Conservation (phyloP, 2,113 vertebrate genomes). For the western clawed frog (Xenopus tropicalis) region DNA sequence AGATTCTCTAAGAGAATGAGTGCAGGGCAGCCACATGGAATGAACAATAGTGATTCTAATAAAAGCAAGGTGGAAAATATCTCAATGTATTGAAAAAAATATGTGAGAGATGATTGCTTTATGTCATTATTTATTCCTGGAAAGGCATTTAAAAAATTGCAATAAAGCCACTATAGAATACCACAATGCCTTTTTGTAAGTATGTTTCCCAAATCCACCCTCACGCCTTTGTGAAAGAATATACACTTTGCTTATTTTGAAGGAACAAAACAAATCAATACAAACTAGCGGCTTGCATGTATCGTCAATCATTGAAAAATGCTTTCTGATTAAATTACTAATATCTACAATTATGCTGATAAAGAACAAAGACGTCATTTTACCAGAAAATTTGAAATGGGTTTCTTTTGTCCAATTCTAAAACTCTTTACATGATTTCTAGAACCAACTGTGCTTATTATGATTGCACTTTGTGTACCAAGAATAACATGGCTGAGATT, state of each 20-base stretch:
- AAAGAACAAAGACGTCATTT: constrained; percentile 17
- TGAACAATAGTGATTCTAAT: too few relatives aligned
- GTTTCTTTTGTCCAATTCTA: constrained; percentile 4
- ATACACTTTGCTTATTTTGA: background rate
- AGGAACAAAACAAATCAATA: constrained; percentile 20
- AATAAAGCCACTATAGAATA: too few relatives aligned
- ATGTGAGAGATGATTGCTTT: too few relatives aligned
- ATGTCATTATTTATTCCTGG: too few relatives aligned
- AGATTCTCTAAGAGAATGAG: too few relatives aligned
- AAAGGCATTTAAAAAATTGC: too few relatives aligned
- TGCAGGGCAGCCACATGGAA: too few relatives aligned
- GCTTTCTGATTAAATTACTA: constrained; percentile 16
- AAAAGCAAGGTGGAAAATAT: too few relatives aligned
- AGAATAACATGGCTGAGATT: constrained; percentile 11
- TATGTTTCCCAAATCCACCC: background rate
- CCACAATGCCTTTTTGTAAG: background rate
- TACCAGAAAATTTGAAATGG: constrained; percentile 2
- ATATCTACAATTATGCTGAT: constrained; percentile 23
- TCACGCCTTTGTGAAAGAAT: background rate
- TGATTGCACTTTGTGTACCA: constrained; percentile 11
- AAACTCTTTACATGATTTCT: constrained; percentile 14
- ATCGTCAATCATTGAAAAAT: constrained; percentile 17
- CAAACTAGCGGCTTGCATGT: background rate
- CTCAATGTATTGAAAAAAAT: too few relatives aligned
- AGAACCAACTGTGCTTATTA: background rate